A percentile compares a stretch with the other conserved stretches of the same genome.
phyloP scores from a whole-genome alignment of 2,888 invertebrate species.

The Epistrophe grossulariae region DNA sequence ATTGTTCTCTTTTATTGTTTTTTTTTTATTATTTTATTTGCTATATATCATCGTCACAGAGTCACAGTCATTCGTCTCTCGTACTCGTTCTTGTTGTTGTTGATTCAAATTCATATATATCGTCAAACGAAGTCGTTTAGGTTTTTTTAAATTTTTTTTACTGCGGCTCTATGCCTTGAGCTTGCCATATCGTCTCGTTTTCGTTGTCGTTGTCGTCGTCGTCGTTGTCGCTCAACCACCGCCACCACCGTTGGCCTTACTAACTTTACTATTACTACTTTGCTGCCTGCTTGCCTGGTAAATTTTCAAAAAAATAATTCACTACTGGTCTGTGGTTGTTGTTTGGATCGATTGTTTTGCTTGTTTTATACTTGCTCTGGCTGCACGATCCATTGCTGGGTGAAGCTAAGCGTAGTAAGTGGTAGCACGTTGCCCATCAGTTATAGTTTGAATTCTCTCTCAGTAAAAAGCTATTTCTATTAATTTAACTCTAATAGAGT shows the following conservation, averaged over 20 bases:
- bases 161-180: conserved; percentile 37
- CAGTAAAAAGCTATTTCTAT: conserved; percentile 50
- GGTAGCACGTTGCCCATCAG: conserved; percentile 76
- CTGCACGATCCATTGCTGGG: conserved; percentile 64
- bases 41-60: conserved; percentile 45
- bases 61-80: conserved; percentile 29
- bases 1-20: conserved; percentile 11
- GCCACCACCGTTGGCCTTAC: conserved; percentile 24
- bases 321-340: background rate
- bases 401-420: conserved; percentile 66
- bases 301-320: conserved; percentile 1
- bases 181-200: conserved; percentile 27
- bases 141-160: conserved; percentile 2
- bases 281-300: conserved; percentile 16
- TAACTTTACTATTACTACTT: conserved; percentile 22
- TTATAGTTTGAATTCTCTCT: conserved; percentile 76
- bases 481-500: conserved; percentile 15
- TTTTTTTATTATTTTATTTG: conserved; percentile 30
- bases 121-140: conserved; percentile 58
- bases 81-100: conserved; percentile 25
- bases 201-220: background rate
- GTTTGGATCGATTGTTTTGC: conserved; percentile 21
- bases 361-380: conserved; percentile 26
- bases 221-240: background rate
- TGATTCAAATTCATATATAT: conserved; percentile 49